Conservation (phyloP, 2,797 vertebrate species). For the Falco biarmicus region DNA sequence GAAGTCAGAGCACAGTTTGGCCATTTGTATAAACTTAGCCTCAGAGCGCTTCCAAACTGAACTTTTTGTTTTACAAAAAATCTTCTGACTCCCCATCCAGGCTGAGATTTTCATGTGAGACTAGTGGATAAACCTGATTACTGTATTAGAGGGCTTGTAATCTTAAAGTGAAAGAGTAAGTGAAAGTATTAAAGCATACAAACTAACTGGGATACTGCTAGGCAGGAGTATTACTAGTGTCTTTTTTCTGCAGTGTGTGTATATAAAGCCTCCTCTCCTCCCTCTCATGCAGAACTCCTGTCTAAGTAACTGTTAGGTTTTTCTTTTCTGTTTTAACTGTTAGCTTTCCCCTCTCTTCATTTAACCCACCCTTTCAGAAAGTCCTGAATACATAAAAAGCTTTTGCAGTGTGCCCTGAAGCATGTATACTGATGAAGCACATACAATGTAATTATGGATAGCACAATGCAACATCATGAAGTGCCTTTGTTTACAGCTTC, state of each 20-base stretch:
- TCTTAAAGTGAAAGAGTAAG: background rate
- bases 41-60: background rate
- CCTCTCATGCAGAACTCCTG: background rate
- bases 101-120: background rate
- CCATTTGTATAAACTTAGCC: background rate
- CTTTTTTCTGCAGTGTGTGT: background rate
- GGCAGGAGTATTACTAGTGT: background rate
- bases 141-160: background rate
- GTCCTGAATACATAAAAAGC: slow-evolving; percentile 12
- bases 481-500: slow-evolving; percentile 63
- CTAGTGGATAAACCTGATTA: background rate
- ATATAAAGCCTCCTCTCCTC: background rate
- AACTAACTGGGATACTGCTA: background rate
- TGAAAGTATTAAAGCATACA: background rate
- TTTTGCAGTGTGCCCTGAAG: slow-evolving; percentile 51
- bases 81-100: background rate
- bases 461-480: slow-evolving; percentile 61
- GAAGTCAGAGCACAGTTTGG: background rate
- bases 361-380: slow-evolving; percentile 9
- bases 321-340: slow-evolving; percentile 19
- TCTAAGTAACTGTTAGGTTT: background rate
- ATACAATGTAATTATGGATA: slow-evolving; percentile 57
- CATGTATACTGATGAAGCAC: slow-evolving; percentile 53
- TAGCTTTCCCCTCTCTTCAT: background rate
- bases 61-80: background rate